A percentile compares a stretch with the other conserved stretches of the same genome.
Conservation (phyloP, 2,797 vertebrate genomes). For the Podarcis siculus region DNA sequence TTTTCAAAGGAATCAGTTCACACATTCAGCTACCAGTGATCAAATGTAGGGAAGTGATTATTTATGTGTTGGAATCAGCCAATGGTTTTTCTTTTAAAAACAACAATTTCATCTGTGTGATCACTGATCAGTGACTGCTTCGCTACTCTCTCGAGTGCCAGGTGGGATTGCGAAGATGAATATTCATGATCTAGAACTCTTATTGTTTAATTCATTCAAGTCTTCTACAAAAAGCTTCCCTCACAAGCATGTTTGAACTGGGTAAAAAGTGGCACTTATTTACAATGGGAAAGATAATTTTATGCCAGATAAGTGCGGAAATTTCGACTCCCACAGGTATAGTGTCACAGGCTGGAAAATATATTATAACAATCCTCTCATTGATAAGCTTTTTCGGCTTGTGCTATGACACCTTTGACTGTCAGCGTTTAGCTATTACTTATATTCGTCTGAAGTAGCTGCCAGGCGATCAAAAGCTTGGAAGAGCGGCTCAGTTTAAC, state of each 20-base stretch:
- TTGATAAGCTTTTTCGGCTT: conserved; percentile 34
- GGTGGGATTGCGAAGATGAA: neutral
- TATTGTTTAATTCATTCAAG: neutral
- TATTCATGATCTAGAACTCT: neutral
- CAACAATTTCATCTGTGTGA: neutral
- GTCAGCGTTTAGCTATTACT: conserved; percentile 50
- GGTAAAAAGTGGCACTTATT: conserved; percentile 30
- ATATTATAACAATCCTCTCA: conserved; percentile 43
- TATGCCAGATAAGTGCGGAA: conserved; percentile 43
- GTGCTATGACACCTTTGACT: conserved; percentile 49
- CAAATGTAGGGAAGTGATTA: neutral
- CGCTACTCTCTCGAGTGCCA: neutral
- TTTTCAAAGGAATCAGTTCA: neutral
- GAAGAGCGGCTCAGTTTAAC: conserved; percentile 62
- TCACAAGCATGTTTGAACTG: neutral
- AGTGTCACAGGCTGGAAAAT: conserved; percentile 37
- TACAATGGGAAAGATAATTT: neutral
- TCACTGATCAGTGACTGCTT: neutral
- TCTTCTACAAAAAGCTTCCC: neutral
- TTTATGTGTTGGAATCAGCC: neutral
- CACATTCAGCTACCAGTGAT: neutral
- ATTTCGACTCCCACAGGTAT: conserved; percentile 37
- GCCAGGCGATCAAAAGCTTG: conserved; percentile 63
- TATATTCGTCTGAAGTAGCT: conserved; percentile 56
- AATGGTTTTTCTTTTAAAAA: neutral